Evolutionary conservation across 2,888 invertebrate genomes (phyloP), one percentile per base, ranked within the genome.

Genomic region (Erpobdella octoculata): DNA sequence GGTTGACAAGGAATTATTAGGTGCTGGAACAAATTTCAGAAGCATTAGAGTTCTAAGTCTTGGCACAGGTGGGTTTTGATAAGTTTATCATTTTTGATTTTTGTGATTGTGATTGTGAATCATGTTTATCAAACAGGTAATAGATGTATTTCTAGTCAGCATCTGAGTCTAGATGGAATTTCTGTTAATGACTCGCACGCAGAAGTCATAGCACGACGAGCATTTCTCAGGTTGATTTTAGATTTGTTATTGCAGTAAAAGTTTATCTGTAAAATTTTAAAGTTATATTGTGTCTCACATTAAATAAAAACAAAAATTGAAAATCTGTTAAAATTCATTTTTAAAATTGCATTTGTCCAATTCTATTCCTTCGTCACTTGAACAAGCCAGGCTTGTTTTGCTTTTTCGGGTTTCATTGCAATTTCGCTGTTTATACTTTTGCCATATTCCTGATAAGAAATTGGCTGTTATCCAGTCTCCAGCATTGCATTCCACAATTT

Each of bases 141-240:
- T 74, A 77, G 81, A 5, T 82, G 81, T 72, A 80, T 82, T 58
- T 79, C 80, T 12, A 82, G 82, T 8, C 78, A 79, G 66, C 78
- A 80, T 73, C 75, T 83, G 67, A 82, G 81, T 74, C 75, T 81
- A 70, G 80, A 81, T 67, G 83, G 83, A 5, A 77, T 78, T 70
- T 80, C 81, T 18, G 79, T 83, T n/a, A 82, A 83, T 75, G 83
- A 83, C 73, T 82, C 80, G 4, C 83, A 83, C 76, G 83, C 83
- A 48, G 83, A 83, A 74, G 79, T 83, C 68, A 79, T 83, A 53
- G 79, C 83, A 8, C 75, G 82, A 28, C 72, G 83, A 72, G 81
- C 81, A 1, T 81, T 83, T 72, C 73, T 81, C n/a, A 79, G 82
- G 81, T 82, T 53, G n/a, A n/a, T n/a, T n/a, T n/a, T n/a, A n/a